Conservation (phyloP, 2,888 invertebrate species). For the Ferdinandea cuprea region DNA sequence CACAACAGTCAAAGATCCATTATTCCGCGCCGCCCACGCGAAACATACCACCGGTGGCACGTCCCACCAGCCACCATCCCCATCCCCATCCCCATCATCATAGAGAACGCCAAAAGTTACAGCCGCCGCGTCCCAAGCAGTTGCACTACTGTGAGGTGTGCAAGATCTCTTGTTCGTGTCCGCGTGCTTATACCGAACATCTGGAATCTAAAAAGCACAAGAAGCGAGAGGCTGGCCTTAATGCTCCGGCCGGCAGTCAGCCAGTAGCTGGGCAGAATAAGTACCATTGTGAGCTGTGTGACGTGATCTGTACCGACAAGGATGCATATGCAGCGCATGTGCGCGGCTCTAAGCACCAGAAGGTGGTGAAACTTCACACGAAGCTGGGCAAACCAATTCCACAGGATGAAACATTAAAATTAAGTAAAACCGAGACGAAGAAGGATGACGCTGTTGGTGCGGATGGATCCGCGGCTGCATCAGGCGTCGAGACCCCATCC, state of each 20-base stretch:
- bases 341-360: conserved; percentile 97
- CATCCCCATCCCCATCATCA: conserved; percentile 82
- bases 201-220: conserved; percentile 98
- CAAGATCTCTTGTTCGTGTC: conserved; percentile 97
- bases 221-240: conserved; percentile 94
- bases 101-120: conserved; percentile 78
- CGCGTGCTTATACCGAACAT: conserved; percentile 95
- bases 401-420: conserved; percentile 93
- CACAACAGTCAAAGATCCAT: conserved; percentile 75
- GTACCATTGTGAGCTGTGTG: conserved; percentile 94
- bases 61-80: conserved; percentile 81
- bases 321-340: conserved; percentile 98
- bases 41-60: conserved; percentile 85
- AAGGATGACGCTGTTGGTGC: conserved; percentile 30
- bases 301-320: conserved; percentile 98
- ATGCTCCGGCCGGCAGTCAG: conserved; percentile 86
- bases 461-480: conserved; percentile 25
- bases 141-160: conserved; percentile 98
- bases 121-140: conserved; percentile 90
- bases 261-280: conserved; percentile 85
- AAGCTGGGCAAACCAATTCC: conserved; percentile 98
- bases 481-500: conserved; percentile 1
- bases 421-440: conserved; percentile 81
- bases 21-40: conserved; percentile 85
- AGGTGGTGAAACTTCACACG: conserved; percentile 96